Base-by-base conservation (phyloP, 2,797 vertebrate species). In the Allobates femoralis region DNA sequence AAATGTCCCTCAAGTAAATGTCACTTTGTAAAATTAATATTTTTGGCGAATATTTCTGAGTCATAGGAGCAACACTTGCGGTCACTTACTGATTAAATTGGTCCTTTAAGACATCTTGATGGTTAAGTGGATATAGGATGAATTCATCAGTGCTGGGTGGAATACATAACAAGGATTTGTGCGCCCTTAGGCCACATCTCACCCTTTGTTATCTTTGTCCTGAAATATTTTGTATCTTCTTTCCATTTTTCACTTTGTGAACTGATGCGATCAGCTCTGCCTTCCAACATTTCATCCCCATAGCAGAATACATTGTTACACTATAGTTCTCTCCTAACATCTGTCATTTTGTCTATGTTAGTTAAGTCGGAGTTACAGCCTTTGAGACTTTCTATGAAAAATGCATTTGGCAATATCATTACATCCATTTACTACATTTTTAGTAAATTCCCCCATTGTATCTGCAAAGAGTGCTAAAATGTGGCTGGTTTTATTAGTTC, bases 11-110 rank as follows among this genome's bases (percentile, higher is more conserved):
- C 41, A 76, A 76, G 86, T 58, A 69, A 80, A 84, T 77, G 83
- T 67, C 78, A 81, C 71, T 85, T 85, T 88, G 71, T 26, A 15
- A 85, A 81, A 85, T 85, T 66, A 78, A 73, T 56, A 83, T 81
- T 84, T 78, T 56, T 53, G 86, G 69, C 30, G 23, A 62, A 50
- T 76, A 26, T 55, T 30, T 76, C 30, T 15, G 85, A 62, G 41
- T 79, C 81, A 60, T 3, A n/a, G 51, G 66, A 66, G 37, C 26
- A 51, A 37, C 58, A 58, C 46, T 71, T 23, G 55, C 67, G 77
- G 55, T 66, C 81, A 87, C 86, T 74, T 60, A 46, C 28, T 75
- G 41, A 80, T 84, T 80, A 79, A 74, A 84, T 64, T 79, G 79
- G 51, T 74, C 66, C 51, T 79, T 84, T 62, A 55, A 53, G 41